Percentiles rank a stretch among this genome's conserved stretches.
phyloP scores from a whole-genome alignment of 2,113 vertebrate species.

The Toxotes chatareus region DNA sequence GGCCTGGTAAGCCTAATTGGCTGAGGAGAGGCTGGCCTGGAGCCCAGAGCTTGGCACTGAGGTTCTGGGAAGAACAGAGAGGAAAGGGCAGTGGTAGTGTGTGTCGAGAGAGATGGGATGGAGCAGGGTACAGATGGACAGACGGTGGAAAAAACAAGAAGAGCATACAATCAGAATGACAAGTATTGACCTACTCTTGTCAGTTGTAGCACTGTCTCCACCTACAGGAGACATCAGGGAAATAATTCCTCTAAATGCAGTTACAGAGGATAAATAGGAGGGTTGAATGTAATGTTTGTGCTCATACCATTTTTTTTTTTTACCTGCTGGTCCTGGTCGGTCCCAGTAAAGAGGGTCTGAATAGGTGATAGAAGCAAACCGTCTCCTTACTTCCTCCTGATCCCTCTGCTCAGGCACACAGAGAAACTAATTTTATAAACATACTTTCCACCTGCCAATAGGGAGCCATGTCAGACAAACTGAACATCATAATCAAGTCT shows the following conservation, averaged over 20 bases:
- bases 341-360: conserved; percentile 85
- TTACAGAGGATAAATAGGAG: neutral
- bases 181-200: neutral
- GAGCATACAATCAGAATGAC: conserved; percentile 28
- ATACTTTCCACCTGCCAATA: neutral
- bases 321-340: conserved; percentile 80
- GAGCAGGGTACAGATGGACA: conserved; percentile 24
- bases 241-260: neutral
- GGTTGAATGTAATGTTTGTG: too few species aligned
- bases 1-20: conserved; percentile 88
- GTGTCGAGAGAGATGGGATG: neutral
- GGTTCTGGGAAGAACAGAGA: conserved; percentile 63
- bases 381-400: conserved; percentile 90
- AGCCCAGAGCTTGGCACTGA: conserved; percentile 42
- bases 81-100: neutral
- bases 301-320: conserved; percentile 25
- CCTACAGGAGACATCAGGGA: conserved; percentile 55
- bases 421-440: conserved; percentile 5
- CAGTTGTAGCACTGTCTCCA: conserved; percentile 62
- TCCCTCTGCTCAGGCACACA: conserved; percentile 83
- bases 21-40: conserved; percentile 82
- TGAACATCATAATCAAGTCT: neutral
- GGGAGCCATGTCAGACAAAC: neutral
- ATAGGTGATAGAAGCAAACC: conserved; percentile 88
- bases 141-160: conserved; percentile 14